Base-by-base conservation (phyloP, 2,113 vertebrate species). In the Myrmophylax atrothorax region DNA sequence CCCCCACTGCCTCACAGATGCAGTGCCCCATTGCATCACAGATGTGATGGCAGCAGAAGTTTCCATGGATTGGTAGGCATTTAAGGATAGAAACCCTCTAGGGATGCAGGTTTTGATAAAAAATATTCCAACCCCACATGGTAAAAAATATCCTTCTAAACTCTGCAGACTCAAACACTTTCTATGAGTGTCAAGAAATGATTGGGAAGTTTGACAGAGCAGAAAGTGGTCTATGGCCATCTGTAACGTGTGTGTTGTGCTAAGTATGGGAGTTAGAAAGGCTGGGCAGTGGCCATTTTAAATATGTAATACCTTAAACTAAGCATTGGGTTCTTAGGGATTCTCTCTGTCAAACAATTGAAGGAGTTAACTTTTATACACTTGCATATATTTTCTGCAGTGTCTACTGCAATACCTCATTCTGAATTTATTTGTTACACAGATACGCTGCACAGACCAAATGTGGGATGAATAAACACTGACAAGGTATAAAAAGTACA, bases 171-270 rank as follows among this genome's bases (percentile, higher is more conserved):
- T 63, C 37, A 77, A 59, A 46, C 35, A 37, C 4, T 63, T 74
- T 10, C 17, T 47, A 0, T 46, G 60, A 62, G 26, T 35, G 44
- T 67, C 28, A 35, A 37, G 25, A 58, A 79, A 79, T 15, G 9
- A 15, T 1, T 55, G n/a, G 14, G 44, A 42, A 67, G 67, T 37
- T n/a, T 50, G 56, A 23, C 63, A 70, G 33, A 56, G 24, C 37
- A 67, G 33, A 40, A 82, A 25, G 10, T 23, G 18, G 3, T 25
- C 14, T 28, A 35, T 1, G 37, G 55, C 0, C 0, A 35, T 38
- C 18, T 66, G 23, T 35, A 25, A 77, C 81, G 38, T n/a, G 19
- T 14, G 23, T 42, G 18, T 11, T 52, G 40, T 64, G 35, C 40
- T 50, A 24, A 37, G 42, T 17, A 17, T n/a, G 24, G 22, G 25